These are phyloP conservation scores for Morus bassanus DNA, from an alignment of 2,797 vertebrate genomes.

Conservation along the genomic window DNA sequence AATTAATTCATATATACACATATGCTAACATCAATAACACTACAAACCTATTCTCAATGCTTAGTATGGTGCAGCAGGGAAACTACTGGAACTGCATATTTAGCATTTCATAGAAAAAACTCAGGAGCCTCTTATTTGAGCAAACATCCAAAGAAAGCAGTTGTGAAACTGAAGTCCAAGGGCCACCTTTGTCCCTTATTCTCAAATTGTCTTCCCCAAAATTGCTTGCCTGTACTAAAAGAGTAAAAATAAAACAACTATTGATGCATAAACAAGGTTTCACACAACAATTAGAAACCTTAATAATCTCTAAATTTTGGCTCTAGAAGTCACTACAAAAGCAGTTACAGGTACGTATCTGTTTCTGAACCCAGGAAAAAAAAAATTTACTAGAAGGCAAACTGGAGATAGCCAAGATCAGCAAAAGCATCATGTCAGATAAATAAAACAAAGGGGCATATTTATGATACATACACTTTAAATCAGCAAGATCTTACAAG, in stretches of 20 bases:
- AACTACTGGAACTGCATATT: not conserved
- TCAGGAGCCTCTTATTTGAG: not conserved
- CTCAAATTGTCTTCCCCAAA: not conserved
- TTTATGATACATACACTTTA: not conserved
- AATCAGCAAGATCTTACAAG: not conserved
- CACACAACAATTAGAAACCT: not conserved
- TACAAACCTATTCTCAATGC: not conserved
- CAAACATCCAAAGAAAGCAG: not conserved
- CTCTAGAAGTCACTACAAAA: not conserved
- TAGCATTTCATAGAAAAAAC: not conserved
- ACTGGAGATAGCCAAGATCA: not conserved
- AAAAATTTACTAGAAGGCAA: not conserved
- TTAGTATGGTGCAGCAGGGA: not conserved
- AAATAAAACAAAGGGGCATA: not conserved
- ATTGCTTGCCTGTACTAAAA: not conserved
- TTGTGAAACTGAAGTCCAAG: not conserved
- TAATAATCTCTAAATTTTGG: not conserved
- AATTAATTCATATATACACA: not conserved
- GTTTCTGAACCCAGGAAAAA: not conserved
- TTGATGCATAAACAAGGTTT: not conserved
- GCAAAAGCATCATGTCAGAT: not conserved
- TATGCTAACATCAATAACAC: not conserved
- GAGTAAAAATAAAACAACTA: not conserved
- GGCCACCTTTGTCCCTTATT: not conserved
- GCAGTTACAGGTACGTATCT: not conserved